phyloP scores from a whole-genome alignment of 2,888 invertebrate genomes.

The Operophtera brumata region DNA sequence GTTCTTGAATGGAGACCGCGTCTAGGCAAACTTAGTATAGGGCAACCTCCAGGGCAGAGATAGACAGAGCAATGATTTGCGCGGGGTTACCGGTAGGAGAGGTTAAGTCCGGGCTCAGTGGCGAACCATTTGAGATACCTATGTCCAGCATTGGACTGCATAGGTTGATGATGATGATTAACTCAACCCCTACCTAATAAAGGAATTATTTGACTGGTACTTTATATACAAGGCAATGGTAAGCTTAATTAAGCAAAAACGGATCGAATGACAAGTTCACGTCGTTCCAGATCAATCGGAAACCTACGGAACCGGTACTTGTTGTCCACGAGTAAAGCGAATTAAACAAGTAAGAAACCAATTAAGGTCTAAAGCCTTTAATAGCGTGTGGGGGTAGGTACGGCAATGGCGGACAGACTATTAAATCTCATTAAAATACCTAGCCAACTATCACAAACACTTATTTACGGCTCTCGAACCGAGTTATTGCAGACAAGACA shows the following conservation, averaged over 20 bases:
- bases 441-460: conserved; percentile 66
- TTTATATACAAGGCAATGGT: conserved; percentile 13
- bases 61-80: too few relatives aligned
- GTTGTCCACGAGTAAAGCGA: conserved; percentile 63
- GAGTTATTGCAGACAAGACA: conserved; percentile 62
- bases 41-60: too few relatives aligned
- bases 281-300: conserved; percentile 56
- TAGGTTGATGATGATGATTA: too few relatives aligned
- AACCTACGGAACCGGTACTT: conserved; percentile 56
- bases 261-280: conserved; percentile 49
- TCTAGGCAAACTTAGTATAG: too few relatives aligned
- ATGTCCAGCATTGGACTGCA: too few relatives aligned
- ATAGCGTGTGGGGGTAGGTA: conserved; percentile 46
- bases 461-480: conserved; percentile 59
- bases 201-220: conserved; percentile 18
- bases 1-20: too few relatives aligned
- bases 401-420: conserved; percentile 45
- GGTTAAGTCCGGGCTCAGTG: too few relatives aligned
- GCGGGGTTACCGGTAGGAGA: too few relatives aligned
- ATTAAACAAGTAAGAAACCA: conserved; percentile 71
- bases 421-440: conserved; percentile 74
- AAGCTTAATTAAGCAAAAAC: conserved; percentile 31
- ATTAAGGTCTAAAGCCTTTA: conserved; percentile 68
- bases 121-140: too few relatives aligned
- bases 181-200: background rate